These are phyloP conservation scores for Enhydra lutris DNA, from an alignment of 2,113 vertebrate genomes.

Conservation along the genomic window DNA sequence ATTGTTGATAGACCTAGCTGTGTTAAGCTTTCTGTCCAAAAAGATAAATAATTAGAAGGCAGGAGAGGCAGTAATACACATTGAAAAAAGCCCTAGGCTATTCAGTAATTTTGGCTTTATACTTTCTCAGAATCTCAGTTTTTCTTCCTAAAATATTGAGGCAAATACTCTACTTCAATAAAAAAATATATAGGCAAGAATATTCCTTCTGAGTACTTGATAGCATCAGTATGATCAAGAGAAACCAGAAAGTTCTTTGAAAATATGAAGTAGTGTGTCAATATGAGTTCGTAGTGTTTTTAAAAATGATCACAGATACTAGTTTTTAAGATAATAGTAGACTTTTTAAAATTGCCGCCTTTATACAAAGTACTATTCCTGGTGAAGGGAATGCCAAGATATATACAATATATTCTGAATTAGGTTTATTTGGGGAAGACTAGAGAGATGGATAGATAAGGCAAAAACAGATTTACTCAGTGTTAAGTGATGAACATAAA, in stretches of 20 bases:
- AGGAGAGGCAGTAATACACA: not conserved
- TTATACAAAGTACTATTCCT: not conserved
- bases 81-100: not conserved
- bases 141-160: not conserved
- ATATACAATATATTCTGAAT: not conserved
- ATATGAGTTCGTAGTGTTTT: too few species aligned
- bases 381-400: not conserved
- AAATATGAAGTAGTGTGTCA: not conserved
- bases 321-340: not conserved
- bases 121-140: not conserved
- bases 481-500: not conserved
- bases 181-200: not conserved
- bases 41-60: conserved; percentile 20
- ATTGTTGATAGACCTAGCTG: not conserved
- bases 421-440: not conserved
- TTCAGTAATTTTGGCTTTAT: not conserved
- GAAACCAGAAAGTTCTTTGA: conserved; percentile 16
- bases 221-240: not conserved
- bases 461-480: not conserved
- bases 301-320: not conserved
- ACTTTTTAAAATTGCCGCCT: not conserved
- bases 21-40: conserved; percentile 6
- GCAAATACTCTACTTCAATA: conserved; percentile 11
- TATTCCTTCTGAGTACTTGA: not conserved
- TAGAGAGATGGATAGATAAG: not conserved